Evolutionary conservation across 2,888 invertebrate species (phyloP).

Genomic region (Helleia helle): DNA sequence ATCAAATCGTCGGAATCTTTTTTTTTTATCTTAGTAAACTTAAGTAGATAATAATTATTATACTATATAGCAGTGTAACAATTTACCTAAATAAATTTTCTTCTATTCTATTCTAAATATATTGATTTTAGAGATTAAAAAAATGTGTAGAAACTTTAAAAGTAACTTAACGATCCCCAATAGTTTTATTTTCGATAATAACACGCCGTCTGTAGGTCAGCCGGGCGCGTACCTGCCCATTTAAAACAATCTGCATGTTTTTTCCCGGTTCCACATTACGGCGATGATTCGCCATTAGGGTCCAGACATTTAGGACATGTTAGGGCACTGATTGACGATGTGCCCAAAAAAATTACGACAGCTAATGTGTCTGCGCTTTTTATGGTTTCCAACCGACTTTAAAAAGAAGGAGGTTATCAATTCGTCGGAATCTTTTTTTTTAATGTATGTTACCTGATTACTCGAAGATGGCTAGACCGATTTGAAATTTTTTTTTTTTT

Average conservation of each 20-base stretch:
- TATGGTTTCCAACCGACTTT: too few relatives aligned
- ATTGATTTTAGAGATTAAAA: background rate
- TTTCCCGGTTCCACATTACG: conserved; percentile 46
- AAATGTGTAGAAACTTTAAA: background rate
- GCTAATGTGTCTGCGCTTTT: background rate
- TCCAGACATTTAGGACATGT: conserved; percentile 33
- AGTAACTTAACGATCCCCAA: conserved; percentile 20
- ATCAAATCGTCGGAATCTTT: too few relatives aligned
- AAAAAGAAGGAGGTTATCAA: too few relatives aligned
- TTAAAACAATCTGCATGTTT: conserved; percentile 67
- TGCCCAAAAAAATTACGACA: background rate
- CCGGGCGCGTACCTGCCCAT: conserved; percentile 62
- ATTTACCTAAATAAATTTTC: too few relatives aligned
- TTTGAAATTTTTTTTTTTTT: too few relatives aligned
- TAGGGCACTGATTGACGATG: conserved; percentile 17
- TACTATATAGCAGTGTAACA: too few relatives aligned
- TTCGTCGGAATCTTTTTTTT: too few relatives aligned
- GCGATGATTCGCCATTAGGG: conserved; percentile 51
- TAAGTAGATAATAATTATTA: too few relatives aligned
- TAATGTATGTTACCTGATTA: too few relatives aligned
- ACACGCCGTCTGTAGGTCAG: conserved; percentile 62
- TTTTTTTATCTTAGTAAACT: too few relatives aligned
- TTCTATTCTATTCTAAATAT: too few relatives aligned
- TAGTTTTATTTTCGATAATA: conserved; percentile 45
- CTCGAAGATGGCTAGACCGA: too few relatives aligned